Evolutionary conservation across 2,888 invertebrate genomes (phyloP).

Genomic region (Lasioglossum lativentre): DNA sequence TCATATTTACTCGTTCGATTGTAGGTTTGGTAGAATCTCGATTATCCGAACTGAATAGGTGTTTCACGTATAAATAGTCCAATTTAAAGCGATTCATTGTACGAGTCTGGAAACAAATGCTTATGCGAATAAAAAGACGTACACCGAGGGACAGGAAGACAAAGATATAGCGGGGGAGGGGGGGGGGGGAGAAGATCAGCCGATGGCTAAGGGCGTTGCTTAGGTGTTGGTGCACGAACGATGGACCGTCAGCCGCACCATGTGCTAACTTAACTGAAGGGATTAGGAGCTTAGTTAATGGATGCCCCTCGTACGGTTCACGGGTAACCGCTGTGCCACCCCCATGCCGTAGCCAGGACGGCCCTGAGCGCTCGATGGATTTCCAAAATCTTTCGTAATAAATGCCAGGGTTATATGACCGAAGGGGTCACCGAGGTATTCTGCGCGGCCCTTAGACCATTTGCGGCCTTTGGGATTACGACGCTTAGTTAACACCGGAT

Average conservation of each 20-base stretch:
- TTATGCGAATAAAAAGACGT: constrained; percentile 18
- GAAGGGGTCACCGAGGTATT: constrained; percentile 49
- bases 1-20: too few species aligned
- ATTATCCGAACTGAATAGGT: too few species aligned
- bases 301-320: constrained; percentile 78
- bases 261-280: constrained; percentile 83
- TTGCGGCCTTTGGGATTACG: constrained; percentile 65
- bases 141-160: constrained; percentile 20
- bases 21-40: too few species aligned
- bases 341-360: constrained; percentile 52
- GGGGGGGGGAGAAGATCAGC: constrained; percentile 43
- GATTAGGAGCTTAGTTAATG: constrained; percentile 84
- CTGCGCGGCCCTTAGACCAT: constrained; percentile 52
- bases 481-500: constrained; percentile 68
- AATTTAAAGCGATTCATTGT: too few species aligned
- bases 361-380: constrained; percentile 75
- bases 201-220: constrained; percentile 41
- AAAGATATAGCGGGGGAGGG: constrained; percentile 34
- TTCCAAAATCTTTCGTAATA: constrained; percentile 79
- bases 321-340: constrained; percentile 70
- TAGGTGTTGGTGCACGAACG: constrained; percentile 69
- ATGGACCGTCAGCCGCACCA: constrained; percentile 79
- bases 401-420: constrained; percentile 73
- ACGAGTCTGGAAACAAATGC: background rate
- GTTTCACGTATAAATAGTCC: too few species aligned